A percentile compares a stretch with the other conserved stretches of the same genome.
phyloP scores from a whole-genome alignment of 2,888 invertebrate genomes.

The Linnaemya tessellans region DNA sequence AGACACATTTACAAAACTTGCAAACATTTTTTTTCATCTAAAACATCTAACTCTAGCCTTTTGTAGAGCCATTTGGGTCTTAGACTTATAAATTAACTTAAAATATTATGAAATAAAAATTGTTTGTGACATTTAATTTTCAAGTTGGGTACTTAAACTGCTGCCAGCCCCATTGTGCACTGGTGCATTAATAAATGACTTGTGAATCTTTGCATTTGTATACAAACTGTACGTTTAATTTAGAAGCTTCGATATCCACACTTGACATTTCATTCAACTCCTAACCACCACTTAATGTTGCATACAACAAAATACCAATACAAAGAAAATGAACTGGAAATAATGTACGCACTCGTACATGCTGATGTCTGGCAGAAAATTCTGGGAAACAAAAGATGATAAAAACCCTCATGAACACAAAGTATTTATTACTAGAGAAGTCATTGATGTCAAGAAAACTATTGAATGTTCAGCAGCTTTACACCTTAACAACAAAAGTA shows the following conservation, averaged over 20 bases:
- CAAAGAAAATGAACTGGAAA: neutral
- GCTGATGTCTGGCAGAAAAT: neutral
- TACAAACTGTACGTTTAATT: neutral
- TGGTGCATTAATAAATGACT: neutral
- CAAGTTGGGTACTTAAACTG: no score
- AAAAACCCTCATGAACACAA: neutral
- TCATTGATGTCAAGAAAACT: conserved; percentile 53
- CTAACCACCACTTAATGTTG: neutral
- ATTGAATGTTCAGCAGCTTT: conserved; percentile 36
- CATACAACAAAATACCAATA: neutral
- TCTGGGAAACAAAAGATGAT: neutral
- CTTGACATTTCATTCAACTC: conserved; percentile 12
- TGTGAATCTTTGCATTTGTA: neutral
- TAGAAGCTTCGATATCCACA: neutral
- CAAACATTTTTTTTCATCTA: no score
- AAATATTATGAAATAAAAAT: no score
- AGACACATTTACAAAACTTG: no score
- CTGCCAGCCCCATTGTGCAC: neutral
- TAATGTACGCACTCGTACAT: neutral
- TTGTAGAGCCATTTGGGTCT: no score
- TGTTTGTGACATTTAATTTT: no score
- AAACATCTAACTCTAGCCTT: no score
- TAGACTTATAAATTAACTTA: no score
- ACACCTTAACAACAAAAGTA: conserved; percentile 43
- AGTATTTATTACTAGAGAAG: conserved; percentile 36